These are phyloP conservation scores for Nasonia giraulti DNA, from an alignment of 1,140 invertebrate genomes.

Conservation along the genomic window DNA sequence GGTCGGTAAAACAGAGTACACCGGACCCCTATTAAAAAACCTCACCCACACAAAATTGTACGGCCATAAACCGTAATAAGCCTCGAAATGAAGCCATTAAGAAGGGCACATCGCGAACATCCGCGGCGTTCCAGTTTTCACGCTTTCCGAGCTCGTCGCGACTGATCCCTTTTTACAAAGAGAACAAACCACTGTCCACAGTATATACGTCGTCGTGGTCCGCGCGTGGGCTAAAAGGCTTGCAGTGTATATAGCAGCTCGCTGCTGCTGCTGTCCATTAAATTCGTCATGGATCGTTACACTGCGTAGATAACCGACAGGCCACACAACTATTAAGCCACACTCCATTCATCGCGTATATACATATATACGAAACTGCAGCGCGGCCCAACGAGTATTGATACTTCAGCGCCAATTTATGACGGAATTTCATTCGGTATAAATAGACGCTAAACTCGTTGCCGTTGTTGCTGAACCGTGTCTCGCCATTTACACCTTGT, in stretches of 20 bases:
- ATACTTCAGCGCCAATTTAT: constrained; percentile 48
- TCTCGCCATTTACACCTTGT: background rate
- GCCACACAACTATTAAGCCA: constrained; percentile 37
- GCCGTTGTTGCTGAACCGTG: background rate
- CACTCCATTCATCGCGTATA: constrained; percentile 27
- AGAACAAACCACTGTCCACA: background rate
- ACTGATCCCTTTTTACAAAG: constrained; percentile 1
- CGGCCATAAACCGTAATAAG: background rate
- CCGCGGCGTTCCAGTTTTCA: constrained; percentile 44
- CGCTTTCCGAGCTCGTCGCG: constrained; percentile 34
- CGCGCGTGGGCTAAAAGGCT: constrained; percentile 41
- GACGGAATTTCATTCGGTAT: constrained; percentile 2
- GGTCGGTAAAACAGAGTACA: too few species aligned
- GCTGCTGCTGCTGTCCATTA: constrained; percentile 40
- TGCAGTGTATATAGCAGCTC: background rate
- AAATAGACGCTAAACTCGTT: background rate
- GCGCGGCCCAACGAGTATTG: background rate
- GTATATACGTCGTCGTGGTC: background rate
- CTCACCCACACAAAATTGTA: background rate
- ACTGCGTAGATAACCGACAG: constrained; percentile 28
- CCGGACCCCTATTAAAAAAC: too few species aligned
- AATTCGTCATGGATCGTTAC: constrained; percentile 53
- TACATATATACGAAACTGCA: background rate
- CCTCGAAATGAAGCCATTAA: background rate
- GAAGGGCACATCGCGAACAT: background rate